Conservation (phyloP, 2,113 vertebrate species). For the Sarotherodon lohbergeri region DNA sequence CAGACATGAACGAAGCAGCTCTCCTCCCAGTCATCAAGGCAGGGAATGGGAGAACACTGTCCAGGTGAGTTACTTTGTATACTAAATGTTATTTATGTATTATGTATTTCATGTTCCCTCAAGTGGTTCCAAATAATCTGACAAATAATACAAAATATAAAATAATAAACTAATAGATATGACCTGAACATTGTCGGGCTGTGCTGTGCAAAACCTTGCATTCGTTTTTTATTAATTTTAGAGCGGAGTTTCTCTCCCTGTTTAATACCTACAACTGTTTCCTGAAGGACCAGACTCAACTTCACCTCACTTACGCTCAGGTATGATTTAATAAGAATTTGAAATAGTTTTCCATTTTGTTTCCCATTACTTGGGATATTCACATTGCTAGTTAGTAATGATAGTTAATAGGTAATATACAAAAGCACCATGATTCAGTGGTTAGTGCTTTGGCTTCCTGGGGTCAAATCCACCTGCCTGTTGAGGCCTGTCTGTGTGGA, state of each 20-base stretch:
- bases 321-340: neutral
- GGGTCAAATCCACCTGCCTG: neutral
- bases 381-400: neutral
- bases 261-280: slow-evolving; percentile 76
- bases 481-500: neutral
- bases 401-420: neutral
- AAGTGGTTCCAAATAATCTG: neutral
- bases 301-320: slow-evolving; percentile 61
- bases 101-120: neutral
- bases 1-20: slow-evolving; percentile 58
- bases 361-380: neutral
- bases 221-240: slow-evolving; percentile 23
- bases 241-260: slow-evolving; percentile 67
- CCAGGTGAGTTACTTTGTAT: slow-evolving; percentile 53
- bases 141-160: neutral
- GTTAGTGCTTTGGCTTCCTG: neutral
- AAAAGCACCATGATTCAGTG: neutral
- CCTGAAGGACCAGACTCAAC: slow-evolving; percentile 71
- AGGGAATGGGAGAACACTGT: slow-evolving; percentile 58
- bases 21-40: slow-evolving; percentile 44
- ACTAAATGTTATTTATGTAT: neutral
- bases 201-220: neutral
- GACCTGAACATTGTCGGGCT: neutral
- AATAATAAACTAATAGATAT: neutral
- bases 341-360: neutral